These are phyloP conservation scores for Vimba vimba DNA, from an alignment of 2,113 vertebrate species.

Conservation along the genomic window DNA sequence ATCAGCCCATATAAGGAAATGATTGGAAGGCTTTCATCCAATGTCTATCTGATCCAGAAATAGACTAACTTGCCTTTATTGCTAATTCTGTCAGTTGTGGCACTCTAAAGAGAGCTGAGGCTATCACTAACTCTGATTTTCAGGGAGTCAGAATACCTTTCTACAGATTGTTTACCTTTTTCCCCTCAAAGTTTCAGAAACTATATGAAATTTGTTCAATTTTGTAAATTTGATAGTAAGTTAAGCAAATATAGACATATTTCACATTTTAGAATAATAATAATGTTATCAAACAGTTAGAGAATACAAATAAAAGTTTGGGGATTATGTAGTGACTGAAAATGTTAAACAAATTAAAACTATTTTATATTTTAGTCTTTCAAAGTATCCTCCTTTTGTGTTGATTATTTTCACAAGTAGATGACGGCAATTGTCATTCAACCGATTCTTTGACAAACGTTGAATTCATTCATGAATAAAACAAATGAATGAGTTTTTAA, in stretches of 20 bases:
- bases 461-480: too few species aligned
- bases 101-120: not conserved
- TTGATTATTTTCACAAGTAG: not conserved
- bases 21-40: slow-evolving; percentile 27
- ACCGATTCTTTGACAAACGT: too few species aligned
- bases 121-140: not conserved
- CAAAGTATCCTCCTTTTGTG: not conserved
- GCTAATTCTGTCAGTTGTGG: slow-evolving; percentile 4
- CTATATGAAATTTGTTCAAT: not conserved
- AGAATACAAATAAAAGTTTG: not conserved
- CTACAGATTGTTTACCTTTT: not conserved
- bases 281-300: not conserved
- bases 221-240: not conserved
- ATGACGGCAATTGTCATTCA: not conserved
- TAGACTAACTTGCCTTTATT: slow-evolving; percentile 13
- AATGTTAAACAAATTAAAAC: not conserved
- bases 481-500: not conserved
- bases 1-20: not conserved
- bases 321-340: not conserved
- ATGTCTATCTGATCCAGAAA: not conserved
- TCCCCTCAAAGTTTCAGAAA: not conserved
- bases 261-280: not conserved
- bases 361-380: not conserved
- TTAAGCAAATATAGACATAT: not conserved
- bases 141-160: not conserved